A percentile compares a stretch with the other conserved stretches of the same genome.
phyloP scores from a whole-genome alignment of 2,113 vertebrate species.

The Parotia lawesii region DNA sequence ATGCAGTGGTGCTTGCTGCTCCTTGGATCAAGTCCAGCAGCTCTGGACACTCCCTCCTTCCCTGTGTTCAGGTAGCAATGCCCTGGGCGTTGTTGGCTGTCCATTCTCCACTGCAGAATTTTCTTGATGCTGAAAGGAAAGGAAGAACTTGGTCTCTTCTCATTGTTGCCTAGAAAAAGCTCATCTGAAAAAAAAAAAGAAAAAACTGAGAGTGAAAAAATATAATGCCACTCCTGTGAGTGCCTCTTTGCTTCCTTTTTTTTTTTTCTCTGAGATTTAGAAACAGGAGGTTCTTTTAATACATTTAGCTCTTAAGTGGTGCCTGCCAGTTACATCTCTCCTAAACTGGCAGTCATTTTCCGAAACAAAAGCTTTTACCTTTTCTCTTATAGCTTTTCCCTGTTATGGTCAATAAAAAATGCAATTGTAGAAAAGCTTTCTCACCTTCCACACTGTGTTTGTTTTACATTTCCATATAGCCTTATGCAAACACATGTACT shows the following conservation, averaged over 20 bases:
- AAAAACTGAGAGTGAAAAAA: background rate
- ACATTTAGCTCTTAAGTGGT: background rate
- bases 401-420: background rate
- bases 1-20: background rate
- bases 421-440: background rate
- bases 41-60: background rate
- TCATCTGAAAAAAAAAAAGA: background rate
- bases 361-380: slow-evolving; percentile 19
- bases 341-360: background rate
- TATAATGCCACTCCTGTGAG: fast-evolving
- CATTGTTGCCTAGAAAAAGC: background rate
- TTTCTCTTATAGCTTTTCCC: background rate
- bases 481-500: background rate
- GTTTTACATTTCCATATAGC: background rate
- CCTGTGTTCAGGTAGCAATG: background rate
- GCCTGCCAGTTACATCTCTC: background rate
- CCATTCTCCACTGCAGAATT: background rate
- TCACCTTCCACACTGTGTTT: background rate
- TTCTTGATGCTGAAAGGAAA: background rate
- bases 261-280: background rate
- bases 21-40: background rate
- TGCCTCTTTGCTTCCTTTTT: background rate
- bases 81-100: fast-evolving
- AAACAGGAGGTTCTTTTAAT: background rate
- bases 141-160: background rate